Evolutionary conservation across 2,797 vertebrate genomes (phyloP).

Genomic region (Sternarchorhynchus goeldii): DNA sequence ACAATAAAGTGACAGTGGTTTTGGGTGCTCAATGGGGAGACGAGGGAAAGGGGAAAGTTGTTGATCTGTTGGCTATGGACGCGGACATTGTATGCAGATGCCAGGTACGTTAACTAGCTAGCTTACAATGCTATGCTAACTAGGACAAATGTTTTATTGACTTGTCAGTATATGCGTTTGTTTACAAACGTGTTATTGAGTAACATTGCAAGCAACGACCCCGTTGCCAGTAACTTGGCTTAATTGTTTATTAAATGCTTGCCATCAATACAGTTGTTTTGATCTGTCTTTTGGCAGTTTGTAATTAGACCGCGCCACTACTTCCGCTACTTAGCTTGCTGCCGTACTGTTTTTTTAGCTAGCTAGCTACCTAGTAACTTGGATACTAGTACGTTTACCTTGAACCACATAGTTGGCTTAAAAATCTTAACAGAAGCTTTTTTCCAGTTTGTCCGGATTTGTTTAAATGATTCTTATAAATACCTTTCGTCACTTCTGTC

Average conservation of each 20-base stretch:
- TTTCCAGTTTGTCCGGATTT: too few species aligned
- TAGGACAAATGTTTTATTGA: background rate
- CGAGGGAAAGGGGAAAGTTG: constrained; percentile 84
- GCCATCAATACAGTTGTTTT: too few species aligned
- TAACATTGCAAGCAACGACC: too few species aligned
- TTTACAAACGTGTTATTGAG: background rate
- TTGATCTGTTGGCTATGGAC: constrained; percentile 82
- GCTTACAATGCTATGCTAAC: too few species aligned
- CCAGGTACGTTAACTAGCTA: constrained; percentile 68
- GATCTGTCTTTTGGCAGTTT: too few species aligned
- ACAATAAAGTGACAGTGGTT: constrained; percentile 83
- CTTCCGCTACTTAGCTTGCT: background rate
- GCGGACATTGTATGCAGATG: constrained; percentile 84
- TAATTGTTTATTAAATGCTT: background rate
- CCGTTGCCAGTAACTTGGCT: background rate
- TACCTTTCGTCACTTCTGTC: background rate
- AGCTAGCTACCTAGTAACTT: background rate
- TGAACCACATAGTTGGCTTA: too few species aligned
- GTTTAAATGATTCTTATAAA: too few species aligned
- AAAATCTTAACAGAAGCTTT: too few species aligned
- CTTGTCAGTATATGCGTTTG: background rate
- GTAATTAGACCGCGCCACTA: too few species aligned
- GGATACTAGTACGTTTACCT: too few species aligned
- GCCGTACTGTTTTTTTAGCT: background rate
- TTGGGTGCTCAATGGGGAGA: constrained; percentile 85